These are phyloP conservation scores for Pantelozetes paolii DNA, from an alignment of 2,888 invertebrate genomes.

Conservation along the genomic window DNA sequence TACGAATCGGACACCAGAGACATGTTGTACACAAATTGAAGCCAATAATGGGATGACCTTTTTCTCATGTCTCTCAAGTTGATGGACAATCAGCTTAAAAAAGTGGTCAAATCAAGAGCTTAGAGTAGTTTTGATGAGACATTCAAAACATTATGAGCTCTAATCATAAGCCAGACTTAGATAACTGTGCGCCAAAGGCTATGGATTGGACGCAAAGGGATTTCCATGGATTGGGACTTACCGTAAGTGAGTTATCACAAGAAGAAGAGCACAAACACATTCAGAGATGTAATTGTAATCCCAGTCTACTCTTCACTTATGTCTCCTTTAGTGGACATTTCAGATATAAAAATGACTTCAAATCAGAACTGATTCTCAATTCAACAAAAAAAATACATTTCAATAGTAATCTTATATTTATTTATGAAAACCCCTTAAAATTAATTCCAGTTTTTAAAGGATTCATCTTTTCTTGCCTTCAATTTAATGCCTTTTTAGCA, in stretches of 20 bases:
- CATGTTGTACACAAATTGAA: not conserved
- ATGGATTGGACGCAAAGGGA: not conserved
- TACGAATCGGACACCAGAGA: not conserved
- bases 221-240: constrained; percentile 2
- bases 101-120: too few species aligned
- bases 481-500: not conserved
- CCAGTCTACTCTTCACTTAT: not conserved
- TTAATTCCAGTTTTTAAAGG: not conserved
- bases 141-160: not conserved
- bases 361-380: not conserved
- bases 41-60: constrained; percentile 21
- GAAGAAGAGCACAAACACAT: constrained; percentile 3
- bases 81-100: too few species aligned
- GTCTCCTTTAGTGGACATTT: not conserved
- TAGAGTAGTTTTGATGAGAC: too few species aligned
- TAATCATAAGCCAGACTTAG: not conserved
- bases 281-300: constrained; percentile 2
- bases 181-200: not conserved
- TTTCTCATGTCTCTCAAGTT: not conserved
- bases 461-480: not conserved
- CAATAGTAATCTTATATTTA: not conserved
- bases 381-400: not conserved
- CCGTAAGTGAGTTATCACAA: not conserved
- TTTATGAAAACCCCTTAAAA: not conserved
- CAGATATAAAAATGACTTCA: not conserved